Evolutionary conservation across 2,113 vertebrate species (phyloP).

Genomic region (Uria lomvia): DNA sequence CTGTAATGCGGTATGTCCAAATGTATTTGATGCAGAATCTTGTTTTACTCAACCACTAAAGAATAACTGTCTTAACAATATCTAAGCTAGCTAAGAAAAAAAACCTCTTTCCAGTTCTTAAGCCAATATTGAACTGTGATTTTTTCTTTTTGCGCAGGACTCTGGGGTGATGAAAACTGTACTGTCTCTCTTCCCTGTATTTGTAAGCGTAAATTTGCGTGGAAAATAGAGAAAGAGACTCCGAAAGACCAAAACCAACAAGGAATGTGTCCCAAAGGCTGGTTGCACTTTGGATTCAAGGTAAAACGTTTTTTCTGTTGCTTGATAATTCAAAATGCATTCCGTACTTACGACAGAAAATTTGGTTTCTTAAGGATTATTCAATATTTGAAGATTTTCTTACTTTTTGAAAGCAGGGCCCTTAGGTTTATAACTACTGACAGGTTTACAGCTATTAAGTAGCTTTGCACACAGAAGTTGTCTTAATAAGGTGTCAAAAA

Average conservation of each 20-base stretch:
- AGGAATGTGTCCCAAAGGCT: conserved; percentile 86
- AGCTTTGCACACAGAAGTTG: neutral
- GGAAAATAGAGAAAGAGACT: conserved; percentile 78
- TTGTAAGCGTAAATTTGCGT: conserved; percentile 82
- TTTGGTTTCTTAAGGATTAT: neutral
- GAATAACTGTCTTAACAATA: neutral
- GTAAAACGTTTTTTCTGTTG: conserved; percentile 60
- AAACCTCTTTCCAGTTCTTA: neutral
- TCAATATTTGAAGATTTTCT: neutral
- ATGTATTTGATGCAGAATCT: neutral
- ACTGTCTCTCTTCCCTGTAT: conserved; percentile 78
- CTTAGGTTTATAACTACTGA: neutral
- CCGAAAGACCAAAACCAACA: conserved; percentile 74
- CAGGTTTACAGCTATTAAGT: neutral
- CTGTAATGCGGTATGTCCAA: neutral
- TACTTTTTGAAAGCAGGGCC: neutral
- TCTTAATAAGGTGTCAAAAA: neutral
- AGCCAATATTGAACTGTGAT: neutral
- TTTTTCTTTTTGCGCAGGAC: conserved; percentile 71
- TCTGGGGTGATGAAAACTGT: conserved; percentile 82
- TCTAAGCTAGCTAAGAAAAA: neutral
- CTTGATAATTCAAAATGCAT: neutral
- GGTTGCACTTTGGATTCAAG: conserved; percentile 91
- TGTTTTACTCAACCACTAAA: neutral
- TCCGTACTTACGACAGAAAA: neutral